Evolutionary conservation across 2,113 vertebrate species (phyloP).

Genomic region (Monopterus albus): DNA sequence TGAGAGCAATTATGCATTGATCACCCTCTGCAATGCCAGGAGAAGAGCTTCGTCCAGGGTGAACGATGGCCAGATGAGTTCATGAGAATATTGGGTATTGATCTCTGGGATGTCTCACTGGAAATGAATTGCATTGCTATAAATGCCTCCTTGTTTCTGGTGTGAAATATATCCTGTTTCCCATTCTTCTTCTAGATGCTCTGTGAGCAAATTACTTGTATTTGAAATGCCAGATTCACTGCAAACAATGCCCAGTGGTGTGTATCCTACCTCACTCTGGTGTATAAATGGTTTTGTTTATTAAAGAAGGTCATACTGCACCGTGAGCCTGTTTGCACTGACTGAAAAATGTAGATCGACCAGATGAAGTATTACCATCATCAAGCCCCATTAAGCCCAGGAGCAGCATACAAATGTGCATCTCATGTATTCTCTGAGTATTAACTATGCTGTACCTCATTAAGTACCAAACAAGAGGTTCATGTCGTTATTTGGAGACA

Average conservation of each 20-base stretch:
- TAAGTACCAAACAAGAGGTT: conserved; percentile 24
- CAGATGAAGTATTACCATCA: conserved; percentile 55
- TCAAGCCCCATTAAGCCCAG: conserved; percentile 60
- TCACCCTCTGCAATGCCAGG: not conserved
- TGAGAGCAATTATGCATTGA: conserved; percentile 34
- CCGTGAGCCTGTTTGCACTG: conserved; percentile 22
- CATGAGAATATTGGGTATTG: conserved; percentile 53
- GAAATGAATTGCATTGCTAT: conserved; percentile 43
- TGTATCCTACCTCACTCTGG: not conserved
- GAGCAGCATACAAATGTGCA: conserved; percentile 25
- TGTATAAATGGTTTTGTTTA: conserved; percentile 18
- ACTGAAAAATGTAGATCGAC: conserved; percentile 46
- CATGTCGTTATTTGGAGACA: not conserved
- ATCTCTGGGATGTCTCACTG: conserved; percentile 29
- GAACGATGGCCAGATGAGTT: conserved; percentile 22
- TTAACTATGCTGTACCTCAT: not conserved
- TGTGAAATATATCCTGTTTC: conserved; percentile 14
- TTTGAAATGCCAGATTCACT: not conserved
- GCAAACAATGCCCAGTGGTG: not conserved
- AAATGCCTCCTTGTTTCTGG: conserved; percentile 23
- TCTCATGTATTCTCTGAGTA: conserved; percentile 49
- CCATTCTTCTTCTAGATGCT: not conserved
- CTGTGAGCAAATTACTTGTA: conserved; percentile 24
- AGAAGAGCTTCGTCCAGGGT: not conserved
- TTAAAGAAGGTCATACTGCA: conserved; percentile 43